Conservation (phyloP, 2,113 vertebrate species). For the Stigmatopora nigra region DNA sequence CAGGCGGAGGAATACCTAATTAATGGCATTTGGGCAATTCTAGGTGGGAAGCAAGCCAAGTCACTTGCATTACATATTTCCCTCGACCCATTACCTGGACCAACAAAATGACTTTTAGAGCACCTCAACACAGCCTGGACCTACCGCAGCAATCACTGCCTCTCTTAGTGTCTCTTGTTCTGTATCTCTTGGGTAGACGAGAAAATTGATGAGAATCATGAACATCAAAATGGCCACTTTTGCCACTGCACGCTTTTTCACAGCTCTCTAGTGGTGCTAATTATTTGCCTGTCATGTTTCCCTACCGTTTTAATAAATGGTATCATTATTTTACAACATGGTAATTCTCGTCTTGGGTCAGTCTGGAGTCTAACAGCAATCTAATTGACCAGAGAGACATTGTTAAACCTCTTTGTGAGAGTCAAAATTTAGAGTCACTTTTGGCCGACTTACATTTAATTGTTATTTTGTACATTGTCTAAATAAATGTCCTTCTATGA, state of each 20-base stretch:
- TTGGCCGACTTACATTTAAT: background rate
- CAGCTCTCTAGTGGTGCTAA: constrained; percentile 39
- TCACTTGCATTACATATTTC: constrained; percentile 42
- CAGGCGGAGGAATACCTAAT: constrained; percentile 43
- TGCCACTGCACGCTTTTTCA: constrained; percentile 10
- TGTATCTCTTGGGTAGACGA: constrained; percentile 14
- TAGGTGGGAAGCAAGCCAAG: constrained; percentile 51
- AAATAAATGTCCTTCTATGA: no score
- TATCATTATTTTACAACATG: constrained; percentile 45
- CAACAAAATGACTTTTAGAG: constrained; percentile 55
- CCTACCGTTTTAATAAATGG: constrained; percentile 38
- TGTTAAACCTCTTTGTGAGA: background rate
- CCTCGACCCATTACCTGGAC: constrained; percentile 48
- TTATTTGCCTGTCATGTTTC: constrained; percentile 44
- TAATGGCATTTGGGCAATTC: constrained; percentile 51
- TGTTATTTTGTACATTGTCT: background rate
- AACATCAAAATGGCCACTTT: constrained; percentile 38
- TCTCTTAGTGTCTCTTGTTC: background rate
- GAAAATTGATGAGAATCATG: constrained; percentile 42
- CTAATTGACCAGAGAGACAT: background rate
- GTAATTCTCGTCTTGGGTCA: constrained; percentile 16
- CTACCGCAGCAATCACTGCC: constrained; percentile 4
- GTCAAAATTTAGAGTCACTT: background rate
- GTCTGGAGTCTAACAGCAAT: background rate
- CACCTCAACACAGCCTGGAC: constrained; percentile 27